These are phyloP conservation scores for Ceratosolen solmsi DNA, from an alignment of 1,140 invertebrate species.

Conservation along the genomic window DNA sequence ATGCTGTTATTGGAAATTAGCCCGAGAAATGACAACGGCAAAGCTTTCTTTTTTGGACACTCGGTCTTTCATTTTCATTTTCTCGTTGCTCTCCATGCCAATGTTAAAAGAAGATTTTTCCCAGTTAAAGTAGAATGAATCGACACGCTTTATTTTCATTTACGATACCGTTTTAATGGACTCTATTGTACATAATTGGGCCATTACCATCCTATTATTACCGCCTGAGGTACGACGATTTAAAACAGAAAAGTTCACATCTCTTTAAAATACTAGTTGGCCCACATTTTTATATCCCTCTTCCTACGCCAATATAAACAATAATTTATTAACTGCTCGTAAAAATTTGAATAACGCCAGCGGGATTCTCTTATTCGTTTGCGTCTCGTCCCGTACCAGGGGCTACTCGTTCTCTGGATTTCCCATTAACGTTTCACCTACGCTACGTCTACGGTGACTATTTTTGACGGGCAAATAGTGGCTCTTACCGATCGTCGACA, in stretches of 20 bases:
- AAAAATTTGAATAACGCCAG: conserved; percentile 11
- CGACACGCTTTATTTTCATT: background rate
- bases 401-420: background rate
- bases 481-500: background rate
- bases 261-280: background rate
- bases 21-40: too few relatives aligned
- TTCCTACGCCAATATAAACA: background rate
- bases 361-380: conserved; percentile 1
- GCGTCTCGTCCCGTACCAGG: too few relatives aligned
- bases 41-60: background rate
- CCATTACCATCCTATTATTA: background rate
- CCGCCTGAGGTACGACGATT: background rate
- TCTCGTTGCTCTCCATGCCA: too few relatives aligned
- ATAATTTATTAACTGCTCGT: conserved; percentile 21
- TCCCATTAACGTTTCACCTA: too few relatives aligned
- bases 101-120: background rate
- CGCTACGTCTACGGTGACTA: background rate
- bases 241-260: background rate
- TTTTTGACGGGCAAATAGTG: background rate
- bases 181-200: background rate
- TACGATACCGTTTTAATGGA: background rate
- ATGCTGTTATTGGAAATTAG: background rate
- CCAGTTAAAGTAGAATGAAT: too few relatives aligned
- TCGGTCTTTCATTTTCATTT: too few relatives aligned
- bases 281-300: background rate